Evolutionary conservation across 2,888 invertebrate genomes (phyloP).

Genomic region (Therioaphis trifolii): DNA sequence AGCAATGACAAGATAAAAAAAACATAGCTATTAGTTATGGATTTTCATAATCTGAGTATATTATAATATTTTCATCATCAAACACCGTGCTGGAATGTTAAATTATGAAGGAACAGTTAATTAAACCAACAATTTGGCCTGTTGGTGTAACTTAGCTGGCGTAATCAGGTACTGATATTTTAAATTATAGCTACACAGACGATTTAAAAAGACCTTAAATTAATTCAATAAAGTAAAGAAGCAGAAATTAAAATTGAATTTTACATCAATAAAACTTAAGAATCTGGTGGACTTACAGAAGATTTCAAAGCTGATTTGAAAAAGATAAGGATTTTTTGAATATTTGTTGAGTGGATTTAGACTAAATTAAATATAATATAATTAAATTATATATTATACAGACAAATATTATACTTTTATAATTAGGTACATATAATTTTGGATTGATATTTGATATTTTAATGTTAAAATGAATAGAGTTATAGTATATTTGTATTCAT

Average conservation of each 20-base stretch:
- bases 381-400: too few relatives aligned
- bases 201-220: constrained; percentile 30
- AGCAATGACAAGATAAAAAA: constrained; percentile 16
- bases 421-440: too few relatives aligned
- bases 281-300: constrained; percentile 47
- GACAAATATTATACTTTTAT: too few relatives aligned
- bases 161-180: constrained; percentile 45
- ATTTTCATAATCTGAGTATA: constrained; percentile 19
- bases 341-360: not conserved
- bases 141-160: not conserved
- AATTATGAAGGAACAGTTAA: constrained; percentile 41
- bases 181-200: constrained; percentile 32
- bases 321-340: too few relatives aligned
- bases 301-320: constrained; percentile 28
- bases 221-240: constrained; percentile 24
- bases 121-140: not conserved
- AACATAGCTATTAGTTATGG: not conserved
- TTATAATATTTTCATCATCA: constrained; percentile 32
- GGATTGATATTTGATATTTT: too few relatives aligned
- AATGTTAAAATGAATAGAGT: too few relatives aligned
- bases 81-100: constrained; percentile 39
- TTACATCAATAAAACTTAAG: not conserved
- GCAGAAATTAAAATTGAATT: constrained; percentile 28
- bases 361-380: not conserved
- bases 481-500: too few relatives aligned